Conservation (phyloP, 2,888 invertebrate species). For the Eudasyphora cyanicolor region DNA sequence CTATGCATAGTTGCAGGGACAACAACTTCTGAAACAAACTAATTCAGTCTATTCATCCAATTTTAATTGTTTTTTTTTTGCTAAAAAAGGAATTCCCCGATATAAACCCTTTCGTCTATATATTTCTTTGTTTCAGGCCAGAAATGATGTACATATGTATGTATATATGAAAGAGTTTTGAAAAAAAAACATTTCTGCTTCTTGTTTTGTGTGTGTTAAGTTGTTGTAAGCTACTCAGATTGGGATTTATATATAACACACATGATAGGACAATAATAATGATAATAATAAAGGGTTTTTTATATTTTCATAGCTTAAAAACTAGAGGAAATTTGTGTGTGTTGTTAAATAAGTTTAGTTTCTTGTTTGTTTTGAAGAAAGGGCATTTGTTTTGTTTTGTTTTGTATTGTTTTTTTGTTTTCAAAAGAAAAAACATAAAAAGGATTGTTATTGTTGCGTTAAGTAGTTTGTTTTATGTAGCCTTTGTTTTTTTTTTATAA, state of each 20-base stretch:
- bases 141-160: not conserved
- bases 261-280: conserved; percentile 28
- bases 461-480: conserved; percentile 49
- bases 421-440: conserved; percentile 61
- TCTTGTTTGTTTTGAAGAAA: not conserved
- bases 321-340: conserved; percentile 51
- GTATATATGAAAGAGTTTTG: not conserved
- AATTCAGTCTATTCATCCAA: no score
- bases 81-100: no score
- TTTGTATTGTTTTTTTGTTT: no score
- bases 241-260: conserved; percentile 52
- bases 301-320: conserved; percentile 54
- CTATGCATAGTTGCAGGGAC: no score
- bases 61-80: no score
- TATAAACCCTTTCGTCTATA: not conserved
- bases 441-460: conserved; percentile 64
- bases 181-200: conserved; percentile 23
- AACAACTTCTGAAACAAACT: no score
- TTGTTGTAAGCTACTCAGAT: conserved; percentile 32
- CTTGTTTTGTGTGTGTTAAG: not conserved
- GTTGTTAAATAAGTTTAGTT: conserved; percentile 58
- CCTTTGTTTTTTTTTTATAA: conserved; percentile 46
- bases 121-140: not conserved
- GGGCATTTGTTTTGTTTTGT: no score
- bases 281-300: conserved; percentile 38